Evolutionary conservation across 2,888 invertebrate species (phyloP).

Genomic region (Melinaea marsaeus): DNA sequence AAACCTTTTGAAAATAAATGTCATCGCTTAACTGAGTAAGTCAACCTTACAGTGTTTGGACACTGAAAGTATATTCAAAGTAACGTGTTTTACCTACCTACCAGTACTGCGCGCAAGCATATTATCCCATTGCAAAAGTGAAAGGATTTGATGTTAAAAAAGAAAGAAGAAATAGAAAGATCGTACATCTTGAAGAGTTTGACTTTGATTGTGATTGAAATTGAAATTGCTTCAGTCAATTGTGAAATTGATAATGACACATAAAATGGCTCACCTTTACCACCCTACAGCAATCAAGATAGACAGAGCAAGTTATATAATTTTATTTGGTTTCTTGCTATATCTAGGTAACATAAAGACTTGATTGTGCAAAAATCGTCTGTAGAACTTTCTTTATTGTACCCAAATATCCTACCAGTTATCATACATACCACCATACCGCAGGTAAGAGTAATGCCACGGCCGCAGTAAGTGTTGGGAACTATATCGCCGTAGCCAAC

Average conservation of each 20-base stretch:
- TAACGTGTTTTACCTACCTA: constrained; percentile 43
- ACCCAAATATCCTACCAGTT: constrained; percentile 60
- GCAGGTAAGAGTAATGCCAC: constrained; percentile 98
- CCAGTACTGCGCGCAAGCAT: constrained; percentile 34
- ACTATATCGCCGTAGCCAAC: constrained; percentile 99
- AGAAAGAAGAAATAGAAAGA: constrained; percentile 47
- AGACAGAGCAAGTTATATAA: constrained; percentile 57
- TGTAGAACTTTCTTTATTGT: constrained; percentile 31
- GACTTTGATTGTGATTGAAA: constrained; percentile 67
- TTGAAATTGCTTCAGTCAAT: constrained; percentile 49
- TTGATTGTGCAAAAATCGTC: constrained; percentile 21
- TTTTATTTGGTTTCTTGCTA: constrained; percentile 45
- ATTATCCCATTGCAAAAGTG: constrained; percentile 29
- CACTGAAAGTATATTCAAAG: constrained; percentile 18
- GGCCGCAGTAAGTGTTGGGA: constrained; percentile 99
- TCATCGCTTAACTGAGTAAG: constrained; percentile 59
- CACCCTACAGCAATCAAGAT: constrained; percentile 45
- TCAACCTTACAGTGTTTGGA: constrained; percentile 20
- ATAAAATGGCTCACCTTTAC: constrained; percentile 79
- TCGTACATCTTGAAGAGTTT: constrained; percentile 65
- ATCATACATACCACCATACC: constrained; percentile 97
- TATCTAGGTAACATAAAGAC: constrained; percentile 46
- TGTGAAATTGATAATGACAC: constrained; percentile 54
- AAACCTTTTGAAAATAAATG: constrained; percentile 86
- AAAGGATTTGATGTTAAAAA: constrained; percentile 37